Percentiles rank a stretch among this genome's conserved stretches.
Conservation (phyloP, 30 jellyfish, hydroid and myxozoan genomes). For the Aurelia aurita complex sp. Pacific region DNA sequence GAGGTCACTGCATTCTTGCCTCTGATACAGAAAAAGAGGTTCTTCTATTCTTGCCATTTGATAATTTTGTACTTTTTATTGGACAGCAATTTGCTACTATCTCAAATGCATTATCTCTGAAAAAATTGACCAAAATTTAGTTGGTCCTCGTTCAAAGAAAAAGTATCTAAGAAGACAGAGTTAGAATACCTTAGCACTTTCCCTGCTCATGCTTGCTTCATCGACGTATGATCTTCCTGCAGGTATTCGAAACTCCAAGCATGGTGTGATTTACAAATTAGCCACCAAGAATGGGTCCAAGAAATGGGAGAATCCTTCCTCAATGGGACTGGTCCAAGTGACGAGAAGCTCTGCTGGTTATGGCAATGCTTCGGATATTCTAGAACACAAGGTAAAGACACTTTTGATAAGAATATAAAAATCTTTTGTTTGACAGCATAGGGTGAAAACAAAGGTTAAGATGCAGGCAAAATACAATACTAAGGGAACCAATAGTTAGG, state of each 20-base stretch:
- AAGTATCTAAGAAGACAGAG: background rate
- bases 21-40: no score
- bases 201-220: background rate
- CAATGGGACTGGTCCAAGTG: conserved; percentile 36
- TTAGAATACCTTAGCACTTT: background rate
- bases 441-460: no score
- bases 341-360: conserved; percentile 77
- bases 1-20: no score
- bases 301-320: conserved; percentile 59
- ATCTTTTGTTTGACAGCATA: no score
- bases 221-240: background rate
- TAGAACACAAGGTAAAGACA: conserved; percentile 46
- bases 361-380: conserved; percentile 67
- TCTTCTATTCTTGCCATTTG: no score
- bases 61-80: no score
- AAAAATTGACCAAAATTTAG: no score
- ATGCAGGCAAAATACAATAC: no score
- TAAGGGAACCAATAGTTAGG: no score
- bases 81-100: no score
- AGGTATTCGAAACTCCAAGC: conserved; percentile 32
- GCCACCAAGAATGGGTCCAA: conserved; percentile 40
- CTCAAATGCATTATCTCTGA: no score
- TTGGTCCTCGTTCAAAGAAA: background rate
- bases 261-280: conserved; percentile 35
- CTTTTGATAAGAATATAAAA: no score